Percentiles rank a stretch among this genome's conserved stretches.
phyloP scores from a whole-genome alignment of 2,113 vertebrate species.

The Pterophyllum scalare region DNA sequence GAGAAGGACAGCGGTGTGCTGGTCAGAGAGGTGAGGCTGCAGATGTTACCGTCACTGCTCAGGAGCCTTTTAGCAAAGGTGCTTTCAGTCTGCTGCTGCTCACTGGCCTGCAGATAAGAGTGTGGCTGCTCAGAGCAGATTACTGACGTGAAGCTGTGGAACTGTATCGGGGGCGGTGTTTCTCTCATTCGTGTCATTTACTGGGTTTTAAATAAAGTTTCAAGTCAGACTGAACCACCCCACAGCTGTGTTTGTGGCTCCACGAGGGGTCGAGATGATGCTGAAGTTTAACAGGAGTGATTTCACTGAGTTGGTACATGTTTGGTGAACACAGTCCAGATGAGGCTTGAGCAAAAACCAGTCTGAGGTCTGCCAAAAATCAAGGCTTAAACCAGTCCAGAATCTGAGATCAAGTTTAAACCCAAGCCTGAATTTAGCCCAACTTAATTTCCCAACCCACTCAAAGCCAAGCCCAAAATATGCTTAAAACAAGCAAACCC shows the following conservation, averaged over 20 bases:
- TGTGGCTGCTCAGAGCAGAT: background rate
- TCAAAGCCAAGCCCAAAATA: background rate
- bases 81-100: background rate
- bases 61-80: background rate
- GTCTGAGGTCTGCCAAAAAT: background rate
- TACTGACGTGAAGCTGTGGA: background rate
- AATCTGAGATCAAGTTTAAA: background rate
- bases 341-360: background rate
- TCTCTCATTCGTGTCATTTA: background rate
- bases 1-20: background rate
- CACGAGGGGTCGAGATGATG: background rate
- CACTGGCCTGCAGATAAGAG: conserved; percentile 2
- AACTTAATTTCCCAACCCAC: no score
- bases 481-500: background rate
- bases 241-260: no score
- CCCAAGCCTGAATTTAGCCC: background rate
- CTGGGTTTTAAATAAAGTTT: background rate
- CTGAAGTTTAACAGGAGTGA: background rate
- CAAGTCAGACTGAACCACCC: no score
- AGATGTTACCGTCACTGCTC: background rate
- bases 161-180: background rate
- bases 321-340: background rate
- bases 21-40: background rate
- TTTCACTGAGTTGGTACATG: background rate
- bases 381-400: background rate